Base-by-base conservation (phyloP, 1,140 invertebrate species). In the Drosophila oshimai region DNA sequence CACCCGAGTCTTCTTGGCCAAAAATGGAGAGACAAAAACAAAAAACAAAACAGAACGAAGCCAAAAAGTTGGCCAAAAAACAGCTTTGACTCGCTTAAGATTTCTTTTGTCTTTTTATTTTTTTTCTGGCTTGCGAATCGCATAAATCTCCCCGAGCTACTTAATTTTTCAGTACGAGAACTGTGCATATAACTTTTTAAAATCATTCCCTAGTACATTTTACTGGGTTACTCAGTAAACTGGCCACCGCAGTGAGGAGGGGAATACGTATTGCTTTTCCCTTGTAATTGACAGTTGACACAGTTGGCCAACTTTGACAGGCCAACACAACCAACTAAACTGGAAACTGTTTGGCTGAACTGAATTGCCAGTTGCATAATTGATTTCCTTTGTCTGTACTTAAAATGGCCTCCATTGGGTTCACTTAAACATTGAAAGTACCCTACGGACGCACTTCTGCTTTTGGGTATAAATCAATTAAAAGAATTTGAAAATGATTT, bases 71-170 rank as follows among this genome's bases (percentile, higher is more conserved):
- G 31, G 22, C 60, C 58, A 26, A 50, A 65, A 65, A 55, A 71
- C 22, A 69, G 70, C 70, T 78, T 70, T 18, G 45, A 65, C 69
- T 84, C 62, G 41, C 69, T 64, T 57, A 67, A 79, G 65, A 77
- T 60, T 70, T 65, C 15, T 31, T 53, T 41, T 47, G 61, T 13
- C 24, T n/a, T n/a, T n/a, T n/a, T n/a, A n/a, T n/a, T n/a, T 31
- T 53, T 41, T 47, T 45, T 13, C 24, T 12, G 12, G 26, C 24
- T 9, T 37, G 29, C 37, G 45, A 54, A 60, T 46, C 60, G 37
- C 75, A 84, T 73, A 86, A 86, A 86, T 86, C 76, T 64, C 39
- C 24, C 33, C 12, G 41, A 24, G 75, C 61, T 80, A 69, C 75
- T 86, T 86, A 80, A 86, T 80, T 80, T 87, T 75, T 68, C 24